phyloP scores from a whole-genome alignment of 2,797 vertebrate species.

The Stomatorhinus walkeri region DNA sequence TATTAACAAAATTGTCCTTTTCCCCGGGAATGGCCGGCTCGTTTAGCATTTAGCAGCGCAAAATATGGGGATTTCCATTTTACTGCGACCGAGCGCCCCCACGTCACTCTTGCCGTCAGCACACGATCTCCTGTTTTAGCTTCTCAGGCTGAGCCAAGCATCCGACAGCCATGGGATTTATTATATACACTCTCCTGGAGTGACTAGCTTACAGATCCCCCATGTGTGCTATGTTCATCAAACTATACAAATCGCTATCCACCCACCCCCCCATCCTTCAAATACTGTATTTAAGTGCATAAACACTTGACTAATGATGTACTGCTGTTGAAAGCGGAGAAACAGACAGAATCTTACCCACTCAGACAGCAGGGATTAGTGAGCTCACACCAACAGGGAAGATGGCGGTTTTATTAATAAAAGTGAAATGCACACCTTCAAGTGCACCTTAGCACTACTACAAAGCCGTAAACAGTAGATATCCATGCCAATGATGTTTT shows the following conservation, averaged over 20 bases:
- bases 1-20: background rate
- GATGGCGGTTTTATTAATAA: conserved; percentile 24
- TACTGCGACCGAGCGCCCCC: background rate
- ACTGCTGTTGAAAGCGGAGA: conserved; percentile 59
- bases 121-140: conserved; percentile 38
- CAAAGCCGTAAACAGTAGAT: background rate
- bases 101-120: conserved; percentile 43
- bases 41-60: conserved; percentile 53
- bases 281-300: conserved; percentile 61
- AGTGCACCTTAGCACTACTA: background rate
- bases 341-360: conserved; percentile 49
- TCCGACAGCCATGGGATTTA: conserved; percentile 64
- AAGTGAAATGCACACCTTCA: background rate
- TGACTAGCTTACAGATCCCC: conserved; percentile 55
- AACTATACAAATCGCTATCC: conserved; percentile 46
- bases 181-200: conserved; percentile 56
- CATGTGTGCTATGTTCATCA: conserved; percentile 59
- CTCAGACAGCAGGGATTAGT: background rate
- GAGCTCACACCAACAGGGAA: conserved; percentile 36
- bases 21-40: conserved; percentile 36
- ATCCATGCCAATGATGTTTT: background rate
- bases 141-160: conserved; percentile 61
- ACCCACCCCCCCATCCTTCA: conserved; percentile 37
- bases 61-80: conserved; percentile 44
- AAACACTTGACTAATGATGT: conserved; percentile 63